Evolutionary conservation across 2,113 vertebrate species (phyloP).

Genomic region (Hemiprocne comata): DNA sequence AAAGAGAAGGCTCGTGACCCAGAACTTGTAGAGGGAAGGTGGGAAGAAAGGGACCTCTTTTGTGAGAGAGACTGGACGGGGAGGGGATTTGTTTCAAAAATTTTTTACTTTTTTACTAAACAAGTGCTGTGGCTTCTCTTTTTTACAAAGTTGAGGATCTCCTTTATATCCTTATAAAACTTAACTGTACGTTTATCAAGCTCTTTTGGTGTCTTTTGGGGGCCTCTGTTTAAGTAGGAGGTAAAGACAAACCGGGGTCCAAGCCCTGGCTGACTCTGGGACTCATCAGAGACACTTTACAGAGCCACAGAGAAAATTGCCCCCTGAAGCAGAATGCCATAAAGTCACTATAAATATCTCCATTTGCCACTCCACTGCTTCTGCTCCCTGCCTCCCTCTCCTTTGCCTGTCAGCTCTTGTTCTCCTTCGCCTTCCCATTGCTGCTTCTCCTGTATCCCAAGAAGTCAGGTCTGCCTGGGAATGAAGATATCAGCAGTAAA

Average conservation of each 20-base stretch:
- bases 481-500: neutral
- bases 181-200: neutral
- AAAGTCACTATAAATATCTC: slow-evolving; percentile 2
- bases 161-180: neutral
- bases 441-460: neutral
- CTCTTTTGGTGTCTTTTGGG: neutral
- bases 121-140: neutral
- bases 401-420: neutral
- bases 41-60: neutral
- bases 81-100: neutral
- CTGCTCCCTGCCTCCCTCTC: neutral
- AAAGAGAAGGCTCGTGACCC: neutral
- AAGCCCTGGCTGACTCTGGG: neutral
- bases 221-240: neutral
- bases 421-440: neutral
- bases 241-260: neutral
- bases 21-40: neutral
- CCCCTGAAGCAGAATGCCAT: neutral
- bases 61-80: neutral
- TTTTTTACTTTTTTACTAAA: neutral
- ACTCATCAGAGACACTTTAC: slow-evolving; percentile 1
- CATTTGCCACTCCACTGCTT: neutral
- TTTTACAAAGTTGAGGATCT: neutral
- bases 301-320: neutral
- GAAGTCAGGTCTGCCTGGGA: neutral